Conservation (phyloP, 2,113 vertebrate genomes). For the Cyanoderma ruficeps region DNA sequence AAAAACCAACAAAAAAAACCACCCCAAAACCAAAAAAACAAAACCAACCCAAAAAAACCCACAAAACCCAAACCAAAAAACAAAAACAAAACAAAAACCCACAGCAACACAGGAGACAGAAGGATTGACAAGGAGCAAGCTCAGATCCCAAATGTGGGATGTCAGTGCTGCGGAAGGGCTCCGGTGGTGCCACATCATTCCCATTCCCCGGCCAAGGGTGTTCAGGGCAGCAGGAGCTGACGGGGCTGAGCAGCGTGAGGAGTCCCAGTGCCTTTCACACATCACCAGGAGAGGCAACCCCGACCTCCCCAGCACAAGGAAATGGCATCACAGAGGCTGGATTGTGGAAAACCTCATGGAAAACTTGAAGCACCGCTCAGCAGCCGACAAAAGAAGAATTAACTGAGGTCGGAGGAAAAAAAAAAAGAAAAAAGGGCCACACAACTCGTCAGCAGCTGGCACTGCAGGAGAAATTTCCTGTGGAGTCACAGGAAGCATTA, state of each 20-base stretch:
- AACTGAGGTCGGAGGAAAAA: not conserved
- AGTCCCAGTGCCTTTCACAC: not conserved
- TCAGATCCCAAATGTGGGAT: not conserved
- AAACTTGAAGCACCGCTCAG: not conserved
- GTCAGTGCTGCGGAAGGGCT: not conserved
- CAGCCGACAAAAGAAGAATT: not conserved
- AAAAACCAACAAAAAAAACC: too few relatives aligned
- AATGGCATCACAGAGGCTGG: conserved; percentile 15
- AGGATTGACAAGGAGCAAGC: not conserved
- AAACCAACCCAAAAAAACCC: too few relatives aligned
- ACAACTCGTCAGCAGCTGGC: conserved; percentile 40
- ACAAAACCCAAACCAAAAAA: too few relatives aligned
- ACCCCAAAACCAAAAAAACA: too few relatives aligned
- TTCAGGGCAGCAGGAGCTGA: not conserved
- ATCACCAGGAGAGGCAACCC: not conserved
- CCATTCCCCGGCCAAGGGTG: fast-evolving
- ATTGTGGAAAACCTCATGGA: conserved; percentile 15
- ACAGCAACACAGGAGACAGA: not conserved
- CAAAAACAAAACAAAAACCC: too few relatives aligned
- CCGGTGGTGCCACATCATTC: not conserved
- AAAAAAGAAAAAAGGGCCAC: not conserved
- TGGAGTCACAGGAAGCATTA: conserved; percentile 1
- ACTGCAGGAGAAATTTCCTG: conserved; percentile 1
- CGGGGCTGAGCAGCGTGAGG: not conserved
- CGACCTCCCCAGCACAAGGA: not conserved